phyloP scores from a whole-genome alignment of 2,888 invertebrate genomes.

The Nebria brevicollis region DNA sequence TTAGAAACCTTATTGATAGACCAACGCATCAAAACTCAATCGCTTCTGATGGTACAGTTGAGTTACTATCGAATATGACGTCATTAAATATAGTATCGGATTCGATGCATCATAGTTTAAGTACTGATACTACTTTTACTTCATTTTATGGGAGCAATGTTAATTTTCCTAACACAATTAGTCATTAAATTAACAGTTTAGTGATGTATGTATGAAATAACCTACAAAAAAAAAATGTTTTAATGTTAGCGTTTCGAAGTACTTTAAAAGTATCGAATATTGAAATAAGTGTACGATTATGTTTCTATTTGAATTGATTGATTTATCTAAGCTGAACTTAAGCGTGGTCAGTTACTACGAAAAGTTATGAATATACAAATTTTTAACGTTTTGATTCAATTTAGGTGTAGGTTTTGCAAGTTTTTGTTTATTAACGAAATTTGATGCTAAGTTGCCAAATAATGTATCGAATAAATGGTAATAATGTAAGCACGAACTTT shows the following conservation, averaged over 20 bases:
- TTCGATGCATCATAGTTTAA: slow-evolving; percentile 64
- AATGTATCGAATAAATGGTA: not conserved
- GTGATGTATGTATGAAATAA: not conserved
- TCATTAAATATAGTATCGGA: slow-evolving; percentile 62
- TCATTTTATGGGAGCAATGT: slow-evolving; percentile 66
- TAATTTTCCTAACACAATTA: slow-evolving; percentile 21
- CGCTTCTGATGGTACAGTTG: slow-evolving; percentile 61
- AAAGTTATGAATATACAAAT: too few species aligned
- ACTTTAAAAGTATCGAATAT: not conserved
- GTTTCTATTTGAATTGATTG: not conserved
- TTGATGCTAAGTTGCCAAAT: not conserved
- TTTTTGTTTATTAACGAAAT: too few species aligned
- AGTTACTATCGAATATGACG: slow-evolving; percentile 62
- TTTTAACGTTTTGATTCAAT: not conserved
- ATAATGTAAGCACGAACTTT: slow-evolving; percentile 32
- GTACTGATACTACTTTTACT: slow-evolving; percentile 67
- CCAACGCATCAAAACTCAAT: slow-evolving; percentile 57
- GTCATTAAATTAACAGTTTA: not conserved
- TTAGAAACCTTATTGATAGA: slow-evolving; percentile 30
- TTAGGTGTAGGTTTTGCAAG: too few species aligned
- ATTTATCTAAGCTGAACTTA: not conserved
- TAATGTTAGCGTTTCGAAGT: not conserved
- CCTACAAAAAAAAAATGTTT: not conserved
- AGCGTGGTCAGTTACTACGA: too few species aligned
- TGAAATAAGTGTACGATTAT: not conserved